phyloP scores from a whole-genome alignment of 2,888 invertebrate genomes.

The Callimorpha dominula region DNA sequence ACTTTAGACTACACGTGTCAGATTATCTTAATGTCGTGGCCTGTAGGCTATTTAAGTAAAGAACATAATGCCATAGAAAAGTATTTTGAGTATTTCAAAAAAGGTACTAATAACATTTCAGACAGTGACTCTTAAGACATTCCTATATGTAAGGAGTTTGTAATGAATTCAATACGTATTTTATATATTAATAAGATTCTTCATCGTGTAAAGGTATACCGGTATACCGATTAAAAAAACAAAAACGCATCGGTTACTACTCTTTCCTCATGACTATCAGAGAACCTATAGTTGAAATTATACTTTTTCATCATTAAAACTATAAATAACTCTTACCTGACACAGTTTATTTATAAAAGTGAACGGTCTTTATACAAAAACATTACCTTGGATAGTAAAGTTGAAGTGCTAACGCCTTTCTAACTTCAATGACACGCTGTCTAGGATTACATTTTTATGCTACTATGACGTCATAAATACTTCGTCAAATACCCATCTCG shows the following conservation, averaged over 20 bases:
- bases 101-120: neutral
- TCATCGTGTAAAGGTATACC: too few species aligned
- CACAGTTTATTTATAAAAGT: constrained; percentile 22
- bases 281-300: neutral
- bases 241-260: too few species aligned
- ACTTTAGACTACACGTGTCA: constrained; percentile 29
- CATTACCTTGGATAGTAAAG: constrained; percentile 43
- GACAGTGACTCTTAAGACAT: neutral
- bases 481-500: constrained; percentile 33
- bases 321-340: neutral
- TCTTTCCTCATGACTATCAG: neutral
- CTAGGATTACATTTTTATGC: constrained; percentile 44
- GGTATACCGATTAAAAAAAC: too few species aligned
- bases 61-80: constrained; percentile 18
- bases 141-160: neutral
- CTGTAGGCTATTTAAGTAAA: constrained; percentile 16
- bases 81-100: constrained; percentile 13
- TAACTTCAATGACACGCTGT: constrained; percentile 58
- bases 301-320: neutral
- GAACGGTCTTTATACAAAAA: constrained; percentile 27
- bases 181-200: too few species aligned
- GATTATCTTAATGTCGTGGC: constrained; percentile 39
- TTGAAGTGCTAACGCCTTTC: constrained; percentile 54
- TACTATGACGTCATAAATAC: constrained; percentile 39
- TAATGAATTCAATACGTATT: too few species aligned